Percentiles rank a stretch among this genome's conserved stretches.
phyloP scores from a whole-genome alignment of 53 echinoderm and acorn worm species.

The Antedon mediterranea region DNA sequence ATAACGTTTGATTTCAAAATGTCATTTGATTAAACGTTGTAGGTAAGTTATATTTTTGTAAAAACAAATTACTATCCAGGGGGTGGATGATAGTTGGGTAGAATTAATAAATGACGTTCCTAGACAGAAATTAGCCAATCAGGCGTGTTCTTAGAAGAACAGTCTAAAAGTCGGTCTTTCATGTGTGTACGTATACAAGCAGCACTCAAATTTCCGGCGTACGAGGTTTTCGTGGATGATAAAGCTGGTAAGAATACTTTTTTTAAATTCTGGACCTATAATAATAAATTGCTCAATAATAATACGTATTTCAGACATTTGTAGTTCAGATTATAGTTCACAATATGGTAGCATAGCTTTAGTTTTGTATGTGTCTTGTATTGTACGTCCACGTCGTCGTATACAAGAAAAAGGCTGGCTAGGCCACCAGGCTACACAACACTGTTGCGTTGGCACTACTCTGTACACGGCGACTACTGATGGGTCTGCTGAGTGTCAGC shows the following conservation, averaged over 20 bases:
- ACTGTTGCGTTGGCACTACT: too few species aligned
- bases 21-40: too few species aligned
- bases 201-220: not conserved
- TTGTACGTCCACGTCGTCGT: too few species aligned
- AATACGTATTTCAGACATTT: not conserved
- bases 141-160: not conserved
- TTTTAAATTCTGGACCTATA: not conserved
- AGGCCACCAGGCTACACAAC: too few species aligned
- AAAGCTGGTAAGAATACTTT: not conserved
- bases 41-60: too few species aligned
- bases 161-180: not conserved
- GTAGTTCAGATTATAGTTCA: not conserved
- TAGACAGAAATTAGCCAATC: not conserved
- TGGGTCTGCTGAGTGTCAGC: too few species aligned
- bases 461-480: too few species aligned
- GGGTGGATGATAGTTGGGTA: not conserved
- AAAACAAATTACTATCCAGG: not conserved
- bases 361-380: too few species aligned
- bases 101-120: not conserved
- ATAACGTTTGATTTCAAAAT: too few species aligned
- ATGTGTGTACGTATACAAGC: not conserved
- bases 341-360: too few species aligned
- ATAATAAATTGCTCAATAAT: too few species aligned
- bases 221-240: not conserved
- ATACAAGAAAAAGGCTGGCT: too few species aligned